These are phyloP conservation scores for Phalacrocorax pelagicus DNA, from an alignment of 2,113 vertebrate species.

Conservation along the genomic window DNA sequence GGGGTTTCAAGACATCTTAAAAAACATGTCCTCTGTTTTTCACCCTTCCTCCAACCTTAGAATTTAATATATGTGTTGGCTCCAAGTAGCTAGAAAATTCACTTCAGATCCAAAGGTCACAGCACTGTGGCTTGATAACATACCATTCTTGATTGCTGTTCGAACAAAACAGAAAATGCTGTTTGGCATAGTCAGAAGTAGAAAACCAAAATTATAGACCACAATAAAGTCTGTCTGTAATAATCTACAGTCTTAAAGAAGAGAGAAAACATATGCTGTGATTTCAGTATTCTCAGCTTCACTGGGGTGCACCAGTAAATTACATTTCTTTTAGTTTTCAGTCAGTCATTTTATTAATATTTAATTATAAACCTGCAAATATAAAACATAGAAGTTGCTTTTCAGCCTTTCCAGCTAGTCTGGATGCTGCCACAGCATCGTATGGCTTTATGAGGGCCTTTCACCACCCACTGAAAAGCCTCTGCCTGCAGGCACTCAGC, in stretches of 20 bases:
- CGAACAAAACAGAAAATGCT: constrained; percentile 48
- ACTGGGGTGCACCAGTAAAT: neutral
- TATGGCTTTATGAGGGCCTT: neutral
- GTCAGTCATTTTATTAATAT: neutral
- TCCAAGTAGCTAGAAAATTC: constrained; percentile 22
- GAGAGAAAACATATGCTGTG: constrained; percentile 41
- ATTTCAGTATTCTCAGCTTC: neutral
- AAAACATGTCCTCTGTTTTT: constrained; percentile 4
- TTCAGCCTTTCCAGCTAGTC: neutral
- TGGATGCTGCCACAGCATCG: neutral
- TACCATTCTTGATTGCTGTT: constrained; percentile 31
- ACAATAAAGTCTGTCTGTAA: constrained; percentile 49
- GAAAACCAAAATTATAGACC: constrained; percentile 54
- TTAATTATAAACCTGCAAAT: neutral
- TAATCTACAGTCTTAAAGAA: constrained; percentile 30
- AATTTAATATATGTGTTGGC: constrained; percentile 43
- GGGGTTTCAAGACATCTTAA: neutral
- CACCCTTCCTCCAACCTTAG: neutral
- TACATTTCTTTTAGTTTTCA: neutral
- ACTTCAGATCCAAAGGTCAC: constrained; percentile 38
- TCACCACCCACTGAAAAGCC: neutral
- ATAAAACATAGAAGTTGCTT: neutral
- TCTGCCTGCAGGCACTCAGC: neutral
- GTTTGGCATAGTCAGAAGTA: constrained; percentile 35
- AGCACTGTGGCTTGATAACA: constrained; percentile 27